Percentiles rank a stretch among this genome's conserved stretches.
phyloP scores from a whole-genome alignment of 2,113 vertebrate genomes.

The Pantherophis guttatus region DNA sequence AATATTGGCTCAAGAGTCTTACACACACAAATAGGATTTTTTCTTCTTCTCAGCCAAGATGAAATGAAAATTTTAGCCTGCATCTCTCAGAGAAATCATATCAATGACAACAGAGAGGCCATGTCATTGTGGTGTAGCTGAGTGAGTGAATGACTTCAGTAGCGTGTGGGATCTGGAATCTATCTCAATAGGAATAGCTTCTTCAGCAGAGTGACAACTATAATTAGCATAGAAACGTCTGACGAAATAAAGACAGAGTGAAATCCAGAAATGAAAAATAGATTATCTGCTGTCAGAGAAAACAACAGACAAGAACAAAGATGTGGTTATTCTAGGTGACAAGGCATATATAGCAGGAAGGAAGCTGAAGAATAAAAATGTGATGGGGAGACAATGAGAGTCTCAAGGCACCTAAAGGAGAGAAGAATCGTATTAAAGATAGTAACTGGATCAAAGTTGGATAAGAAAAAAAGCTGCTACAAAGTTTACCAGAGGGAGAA shows the following conservation, averaged over 20 bases:
- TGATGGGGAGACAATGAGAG: slow-evolving; percentile 21
- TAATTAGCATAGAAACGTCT: slow-evolving; percentile 61
- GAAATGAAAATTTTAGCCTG: slow-evolving; percentile 5
- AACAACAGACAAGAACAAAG: slow-evolving; percentile 64
- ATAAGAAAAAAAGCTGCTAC: slow-evolving; percentile 13
- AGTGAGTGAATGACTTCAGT: slow-evolving; percentile 36
- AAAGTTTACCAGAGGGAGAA: slow-evolving; percentile 8
- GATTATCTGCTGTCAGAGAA: slow-evolving; percentile 64
- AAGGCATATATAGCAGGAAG: slow-evolving; percentile 8
- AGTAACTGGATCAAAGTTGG: background rate
- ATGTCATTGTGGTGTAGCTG: slow-evolving; percentile 15
- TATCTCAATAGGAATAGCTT: slow-evolving; percentile 56
- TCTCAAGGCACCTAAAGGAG: slow-evolving; percentile 11
- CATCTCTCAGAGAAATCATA: slow-evolving; percentile 36
- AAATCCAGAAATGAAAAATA: slow-evolving; percentile 59
- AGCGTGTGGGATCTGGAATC: slow-evolving; percentile 37
- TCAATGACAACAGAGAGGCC: background rate
- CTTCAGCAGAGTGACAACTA: slow-evolving; percentile 56
- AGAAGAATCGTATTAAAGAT: slow-evolving; percentile 31
- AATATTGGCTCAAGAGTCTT: background rate
- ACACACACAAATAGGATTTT: slow-evolving; percentile 28
- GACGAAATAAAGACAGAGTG: slow-evolving; percentile 48
- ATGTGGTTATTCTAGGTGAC: slow-evolving; percentile 36
- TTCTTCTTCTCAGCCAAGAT: slow-evolving; percentile 26
- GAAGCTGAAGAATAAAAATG: slow-evolving; percentile 44